phyloP scores from a whole-genome alignment of 2,888 invertebrate species.

The Opisthograptis luteolata region DNA sequence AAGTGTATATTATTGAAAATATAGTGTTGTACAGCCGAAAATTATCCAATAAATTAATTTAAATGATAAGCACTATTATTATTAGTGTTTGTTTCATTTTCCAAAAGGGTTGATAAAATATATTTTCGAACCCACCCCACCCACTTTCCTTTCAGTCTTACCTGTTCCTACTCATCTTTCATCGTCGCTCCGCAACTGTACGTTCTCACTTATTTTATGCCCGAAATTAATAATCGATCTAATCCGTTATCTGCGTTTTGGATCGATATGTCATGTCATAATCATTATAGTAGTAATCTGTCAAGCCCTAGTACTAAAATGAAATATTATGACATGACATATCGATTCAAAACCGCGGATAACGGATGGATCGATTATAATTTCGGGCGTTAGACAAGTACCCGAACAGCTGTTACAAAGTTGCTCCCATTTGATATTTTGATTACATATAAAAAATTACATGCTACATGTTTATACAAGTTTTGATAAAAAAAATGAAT shows the following conservation, averaged over 20 bases:
- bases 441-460: not conserved
- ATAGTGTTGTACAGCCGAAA: not conserved
- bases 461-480: constrained; percentile 14
- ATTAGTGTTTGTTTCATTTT: constrained; percentile 10
- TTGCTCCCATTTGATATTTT: constrained; percentile 40
- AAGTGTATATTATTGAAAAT: not conserved
- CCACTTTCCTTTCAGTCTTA: constrained; percentile 93
- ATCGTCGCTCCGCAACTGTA: constrained; percentile 20
- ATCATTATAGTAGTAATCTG: no score
- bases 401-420: constrained; percentile 29
- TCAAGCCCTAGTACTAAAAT: no score
- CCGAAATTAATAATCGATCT: no score
- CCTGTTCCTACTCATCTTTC: constrained; percentile 83
- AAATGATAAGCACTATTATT: not conserved
- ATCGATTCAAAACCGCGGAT: no score
- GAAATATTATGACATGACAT: no score
- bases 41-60: constrained; percentile 1
- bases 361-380: no score
- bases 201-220: no score
- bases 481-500: constrained; percentile 21
- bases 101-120: constrained; percentile 63
- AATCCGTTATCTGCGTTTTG: no score
- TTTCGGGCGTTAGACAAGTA: no score
- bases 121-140: constrained; percentile 89
- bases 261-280: no score